A percentile compares a stretch with the other conserved stretches of the same genome.
These are phyloP conservation scores for Philotrypesis tridentata DNA, from an alignment of 1,140 invertebrate genomes.

Conservation along the genomic window DNA sequence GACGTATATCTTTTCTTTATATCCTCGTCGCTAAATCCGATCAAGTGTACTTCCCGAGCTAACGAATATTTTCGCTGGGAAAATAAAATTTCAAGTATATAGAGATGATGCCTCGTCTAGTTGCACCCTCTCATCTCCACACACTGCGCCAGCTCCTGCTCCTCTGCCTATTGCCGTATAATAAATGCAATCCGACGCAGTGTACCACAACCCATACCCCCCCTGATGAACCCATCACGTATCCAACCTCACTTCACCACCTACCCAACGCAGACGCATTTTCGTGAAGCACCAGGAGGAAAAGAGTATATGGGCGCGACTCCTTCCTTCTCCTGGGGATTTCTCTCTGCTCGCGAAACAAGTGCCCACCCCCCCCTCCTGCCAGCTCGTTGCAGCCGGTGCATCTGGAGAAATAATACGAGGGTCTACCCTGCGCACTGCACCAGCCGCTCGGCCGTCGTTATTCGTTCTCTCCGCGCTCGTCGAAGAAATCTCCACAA, in stretches of 20 bases:
- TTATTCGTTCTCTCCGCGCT: constrained; percentile 36
- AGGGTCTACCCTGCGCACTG: background rate
- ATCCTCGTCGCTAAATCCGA: too few species aligned
- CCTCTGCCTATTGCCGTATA: background rate
- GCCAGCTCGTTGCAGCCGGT: too few species aligned
- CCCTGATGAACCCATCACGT: too few species aligned
- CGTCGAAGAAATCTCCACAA: constrained; percentile 26
- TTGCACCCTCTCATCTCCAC: background rate
- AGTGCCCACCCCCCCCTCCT: background rate
- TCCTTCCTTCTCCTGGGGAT: background rate
- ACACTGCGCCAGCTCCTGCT: background rate
- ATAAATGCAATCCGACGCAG: constrained; percentile 13
- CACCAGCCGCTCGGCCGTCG: background rate
- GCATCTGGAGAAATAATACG: background rate
- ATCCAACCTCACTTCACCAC: background rate
- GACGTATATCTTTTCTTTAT: too few species aligned
- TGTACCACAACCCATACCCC: too few species aligned
- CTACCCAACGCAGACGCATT: background rate
- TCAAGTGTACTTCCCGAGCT: too few species aligned
- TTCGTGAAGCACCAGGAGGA: background rate
- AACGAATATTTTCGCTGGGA: background rate
- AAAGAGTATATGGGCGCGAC: background rate
- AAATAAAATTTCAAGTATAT: background rate
- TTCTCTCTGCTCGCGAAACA: constrained; percentile 8
- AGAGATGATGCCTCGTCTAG: background rate